Evolutionary conservation across 2,797 vertebrate genomes (phyloP).

Genomic region (Hylomyscus alleni): DNA sequence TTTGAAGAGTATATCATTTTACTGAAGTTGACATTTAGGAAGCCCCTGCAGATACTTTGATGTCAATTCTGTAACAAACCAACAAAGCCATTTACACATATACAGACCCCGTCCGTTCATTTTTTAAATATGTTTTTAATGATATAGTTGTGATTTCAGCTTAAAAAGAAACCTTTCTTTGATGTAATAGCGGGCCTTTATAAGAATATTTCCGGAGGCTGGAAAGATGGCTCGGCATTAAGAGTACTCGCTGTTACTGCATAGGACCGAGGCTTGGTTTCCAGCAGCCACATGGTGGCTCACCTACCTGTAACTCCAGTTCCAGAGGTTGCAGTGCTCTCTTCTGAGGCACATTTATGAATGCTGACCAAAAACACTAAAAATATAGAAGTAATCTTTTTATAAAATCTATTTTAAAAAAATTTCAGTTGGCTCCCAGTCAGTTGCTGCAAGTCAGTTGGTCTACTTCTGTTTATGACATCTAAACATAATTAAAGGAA

Average conservation of each 20-base stretch:
- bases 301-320: neutral
- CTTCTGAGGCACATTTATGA: neutral
- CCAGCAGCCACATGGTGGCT: neutral
- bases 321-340: neutral
- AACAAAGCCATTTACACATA: neutral
- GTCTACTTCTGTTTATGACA: neutral
- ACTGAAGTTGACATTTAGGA: constrained; percentile 16
- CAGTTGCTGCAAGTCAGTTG: neutral
- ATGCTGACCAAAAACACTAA: neutral
- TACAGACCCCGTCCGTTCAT: neutral
- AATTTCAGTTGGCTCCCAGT: neutral
- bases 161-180: neutral
- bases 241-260: neutral
- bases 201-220: neutral
- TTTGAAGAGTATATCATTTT: constrained; percentile 10
- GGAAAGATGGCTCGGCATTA: no score
- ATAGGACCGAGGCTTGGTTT: neutral
- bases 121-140: neutral
- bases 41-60: constrained; percentile 2
- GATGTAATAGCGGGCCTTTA: neutral
- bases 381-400: neutral
- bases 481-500: neutral
- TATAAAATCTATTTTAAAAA: neutral
- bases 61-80: constrained; percentile 43
- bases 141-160: neutral